phyloP scores from a whole-genome alignment of 2,797 vertebrate genomes.

The Phrynocephalus vlangalii region DNA sequence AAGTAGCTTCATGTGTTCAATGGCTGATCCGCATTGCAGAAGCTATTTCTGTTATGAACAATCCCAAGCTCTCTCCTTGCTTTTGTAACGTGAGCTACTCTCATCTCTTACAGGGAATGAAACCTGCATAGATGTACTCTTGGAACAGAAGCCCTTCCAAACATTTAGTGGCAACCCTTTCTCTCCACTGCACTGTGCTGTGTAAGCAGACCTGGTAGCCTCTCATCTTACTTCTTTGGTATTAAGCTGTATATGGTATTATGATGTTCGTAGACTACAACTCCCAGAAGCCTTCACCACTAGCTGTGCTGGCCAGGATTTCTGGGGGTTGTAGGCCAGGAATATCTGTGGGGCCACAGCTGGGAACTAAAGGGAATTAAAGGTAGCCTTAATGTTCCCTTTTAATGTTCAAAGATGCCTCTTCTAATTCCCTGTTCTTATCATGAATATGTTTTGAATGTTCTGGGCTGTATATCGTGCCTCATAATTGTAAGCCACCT shows the following conservation, averaged over 20 bases:
- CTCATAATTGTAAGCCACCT: no score
- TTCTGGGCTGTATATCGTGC: no score
- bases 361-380: no score
- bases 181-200: slow-evolving; percentile 95
- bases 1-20: neutral
- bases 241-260: neutral
- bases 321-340: no score
- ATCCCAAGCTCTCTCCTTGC: neutral
- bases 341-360: no score
- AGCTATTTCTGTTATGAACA: neutral
- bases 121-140: slow-evolving; percentile 93
- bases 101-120: slow-evolving; percentile 88
- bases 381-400: no score
- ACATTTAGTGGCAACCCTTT: slow-evolving; percentile 91
- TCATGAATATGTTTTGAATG: no score
- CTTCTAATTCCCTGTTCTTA: no score
- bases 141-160: slow-evolving; percentile 92
- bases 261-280: no score
- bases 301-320: no score
- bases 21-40: neutral
- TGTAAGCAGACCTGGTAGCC: slow-evolving; percentile 82
- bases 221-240: neutral
- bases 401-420: no score
- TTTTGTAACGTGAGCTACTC: slow-evolving; percentile 25
- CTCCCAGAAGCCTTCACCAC: no score